Base-by-base conservation (phyloP, 2,888 invertebrate species). In the Tenthredo mesomela region DNA sequence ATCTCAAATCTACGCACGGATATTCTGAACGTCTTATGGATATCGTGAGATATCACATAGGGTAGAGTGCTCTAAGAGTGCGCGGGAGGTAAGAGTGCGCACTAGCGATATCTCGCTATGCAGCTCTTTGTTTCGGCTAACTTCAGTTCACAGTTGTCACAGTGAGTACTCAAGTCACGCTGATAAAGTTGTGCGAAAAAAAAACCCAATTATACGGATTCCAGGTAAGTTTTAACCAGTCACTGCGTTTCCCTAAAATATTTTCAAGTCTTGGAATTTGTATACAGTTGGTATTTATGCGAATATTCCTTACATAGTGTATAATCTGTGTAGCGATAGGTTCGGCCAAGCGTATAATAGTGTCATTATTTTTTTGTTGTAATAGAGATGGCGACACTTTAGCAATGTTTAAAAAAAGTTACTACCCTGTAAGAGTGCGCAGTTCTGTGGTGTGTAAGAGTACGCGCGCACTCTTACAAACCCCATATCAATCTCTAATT, bases 401-500 rank as follows among this genome's bases (percentile, higher is more conserved):
- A 12, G 7, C 40, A 71, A 71, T 40, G n/a, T 15, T 40, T 37
- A 71, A n/a, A 2, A 40, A 71, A 71, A 71, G 71, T 71, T n/a
- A 40, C 71, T 71, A n/a, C 1, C 37, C 33, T 71, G 71, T 75
- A 40, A 75, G 47, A 50, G 47, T 75, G 50, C 21, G 75, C 75
- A 47, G 75, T 75, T 25, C 25, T 50, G 75, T n/a, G 21, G 47
- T 50, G 82, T 82, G 25, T 58, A 58, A 25, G 82, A 65, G 61
- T 82, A 12, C 61, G 82, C 43, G 50, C 61, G 50, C 82, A 61
- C 82, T 54, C 33, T 82, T 65, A 65, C 65, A 7, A 65, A 65
- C 65, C 65, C 65, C 29, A 3, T 10, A 29, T 65, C 29, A 54
- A n/a, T 54, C n/a, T 1, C 5, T n/a, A n/a, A 65, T 65, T 0